Evolutionary conservation across 2,888 invertebrate genomes (phyloP).

Genomic region (Theodoxus fluviatilis): DNA sequence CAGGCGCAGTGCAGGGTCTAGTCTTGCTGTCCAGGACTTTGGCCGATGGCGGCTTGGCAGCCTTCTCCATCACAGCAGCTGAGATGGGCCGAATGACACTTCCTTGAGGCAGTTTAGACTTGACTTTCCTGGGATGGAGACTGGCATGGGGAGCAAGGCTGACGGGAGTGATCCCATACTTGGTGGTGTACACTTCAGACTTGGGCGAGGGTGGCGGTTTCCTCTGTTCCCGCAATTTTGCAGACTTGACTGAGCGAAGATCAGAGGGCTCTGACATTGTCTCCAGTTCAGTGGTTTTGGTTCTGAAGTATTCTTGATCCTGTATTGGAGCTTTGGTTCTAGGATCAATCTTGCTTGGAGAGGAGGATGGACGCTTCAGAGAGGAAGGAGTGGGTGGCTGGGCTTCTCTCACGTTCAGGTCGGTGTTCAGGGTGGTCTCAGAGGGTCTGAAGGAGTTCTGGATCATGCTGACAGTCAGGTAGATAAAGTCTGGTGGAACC

Average conservation of each 20-base stretch:
- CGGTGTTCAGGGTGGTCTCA: conserved; percentile 50
- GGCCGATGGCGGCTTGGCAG: not conserved
- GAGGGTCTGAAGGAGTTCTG: conserved; percentile 51
- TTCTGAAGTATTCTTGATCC: no score
- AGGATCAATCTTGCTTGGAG: conserved; percentile 60
- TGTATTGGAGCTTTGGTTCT: conserved; percentile 54
- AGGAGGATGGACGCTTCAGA: conserved; percentile 54
- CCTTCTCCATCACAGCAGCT: conserved; percentile 41
- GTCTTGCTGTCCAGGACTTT: conserved; percentile 7
- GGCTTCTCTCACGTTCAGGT: conserved; percentile 39
- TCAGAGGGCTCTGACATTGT: conserved; percentile 47
- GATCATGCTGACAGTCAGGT: conserved; percentile 60
- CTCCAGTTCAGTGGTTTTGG: conserved; percentile 39
- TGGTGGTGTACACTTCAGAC: conserved; percentile 45
- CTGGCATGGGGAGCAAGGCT: conserved; percentile 41
- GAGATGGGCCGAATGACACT: conserved; percentile 55
- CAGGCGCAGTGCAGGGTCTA: not conserved
- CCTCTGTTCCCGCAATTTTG: conserved; percentile 39
- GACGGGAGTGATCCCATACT: conserved; percentile 42
- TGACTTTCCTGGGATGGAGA: conserved; percentile 48
- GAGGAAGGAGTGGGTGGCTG: conserved; percentile 16
- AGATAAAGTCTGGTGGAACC: conserved; percentile 62
- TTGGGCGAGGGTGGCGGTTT: conserved; percentile 35
- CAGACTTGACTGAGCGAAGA: conserved; percentile 41
- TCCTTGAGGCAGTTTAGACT: conserved; percentile 53